These are phyloP conservation scores for Drosophila neonasuta DNA, from an alignment of 2,888 invertebrate species.

Conservation along the genomic window DNA sequence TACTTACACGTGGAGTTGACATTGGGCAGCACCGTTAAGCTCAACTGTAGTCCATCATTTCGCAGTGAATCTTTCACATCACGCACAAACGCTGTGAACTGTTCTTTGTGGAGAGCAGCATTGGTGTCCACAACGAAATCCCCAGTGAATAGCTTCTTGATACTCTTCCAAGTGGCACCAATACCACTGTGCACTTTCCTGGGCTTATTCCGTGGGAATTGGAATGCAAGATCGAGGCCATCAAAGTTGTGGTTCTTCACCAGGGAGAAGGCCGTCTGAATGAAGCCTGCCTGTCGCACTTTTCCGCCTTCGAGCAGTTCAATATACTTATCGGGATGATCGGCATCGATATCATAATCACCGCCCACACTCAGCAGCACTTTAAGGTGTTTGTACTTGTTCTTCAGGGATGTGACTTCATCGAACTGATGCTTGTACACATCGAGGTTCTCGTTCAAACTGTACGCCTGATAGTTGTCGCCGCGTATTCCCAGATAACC, in stretches of 20 bases:
- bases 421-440: constrained; percentile 88
- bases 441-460: constrained; percentile 89
- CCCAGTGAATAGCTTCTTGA: constrained; percentile 89
- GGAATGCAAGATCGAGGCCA: constrained; percentile 93
- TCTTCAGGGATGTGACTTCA: constrained; percentile 87
- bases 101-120: constrained; percentile 89
- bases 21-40: constrained; percentile 89
- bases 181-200: constrained; percentile 87
- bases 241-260: constrained; percentile 92
- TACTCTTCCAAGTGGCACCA: constrained; percentile 87
- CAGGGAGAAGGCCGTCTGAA: constrained; percentile 87
- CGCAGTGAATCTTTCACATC: constrained; percentile 88
- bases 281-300: constrained; percentile 88
- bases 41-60: constrained; percentile 86
- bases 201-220: constrained; percentile 90
- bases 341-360: constrained; percentile 86
- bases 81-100: constrained; percentile 89
- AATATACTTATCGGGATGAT: constrained; percentile 87
- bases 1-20: constrained; percentile 88
- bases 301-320: constrained; percentile 88
- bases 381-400: constrained; percentile 87
- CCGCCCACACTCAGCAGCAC: constrained; percentile 90
- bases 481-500: constrained; percentile 89
- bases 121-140: constrained; percentile 89
- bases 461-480: constrained; percentile 86